phyloP scores from a whole-genome alignment of 2,797 vertebrate species.

The Girardinus metallicus region DNA sequence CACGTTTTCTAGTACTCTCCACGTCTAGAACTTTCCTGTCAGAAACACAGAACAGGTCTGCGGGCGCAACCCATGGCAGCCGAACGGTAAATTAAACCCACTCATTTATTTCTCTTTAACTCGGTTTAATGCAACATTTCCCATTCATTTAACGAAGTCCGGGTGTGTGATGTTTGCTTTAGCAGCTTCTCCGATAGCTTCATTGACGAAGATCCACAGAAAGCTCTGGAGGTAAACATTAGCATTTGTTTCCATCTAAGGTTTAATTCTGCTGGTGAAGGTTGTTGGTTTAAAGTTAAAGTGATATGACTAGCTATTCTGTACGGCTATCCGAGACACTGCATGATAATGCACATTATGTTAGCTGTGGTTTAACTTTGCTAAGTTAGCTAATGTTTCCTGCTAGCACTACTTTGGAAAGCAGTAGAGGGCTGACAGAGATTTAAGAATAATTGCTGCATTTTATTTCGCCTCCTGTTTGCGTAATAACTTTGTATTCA shows the following conservation, averaged over 20 bases:
- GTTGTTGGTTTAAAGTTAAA: background rate
- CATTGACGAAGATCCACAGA: slow-evolving; percentile 82
- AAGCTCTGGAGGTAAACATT: slow-evolving; percentile 82
- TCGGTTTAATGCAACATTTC: background rate
- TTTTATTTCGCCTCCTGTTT: background rate
- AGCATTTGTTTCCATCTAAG: background rate
- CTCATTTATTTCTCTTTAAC: fast-evolving
- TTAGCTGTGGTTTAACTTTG: slow-evolving; percentile 15
- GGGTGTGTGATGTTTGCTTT: slow-evolving; percentile 30
- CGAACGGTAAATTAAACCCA: slow-evolving; percentile 63
- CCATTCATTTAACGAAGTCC: slow-evolving; percentile 13
- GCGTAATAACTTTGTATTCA: background rate
- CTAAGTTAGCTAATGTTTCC: slow-evolving; percentile 26
- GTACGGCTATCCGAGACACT: fast-evolving
- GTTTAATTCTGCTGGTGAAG: fast-evolving
- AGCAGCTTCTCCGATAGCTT: slow-evolving; percentile 82
- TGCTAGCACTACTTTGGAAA: slow-evolving; percentile 20
- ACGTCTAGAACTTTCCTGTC: slow-evolving; percentile 78
- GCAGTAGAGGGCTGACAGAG: background rate
- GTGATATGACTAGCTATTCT: fast-evolving
- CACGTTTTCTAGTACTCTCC: slow-evolving; percentile 51
- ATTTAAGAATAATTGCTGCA: too few species aligned
- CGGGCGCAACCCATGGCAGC: slow-evolving; percentile 71
- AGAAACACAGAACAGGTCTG: slow-evolving; percentile 4
- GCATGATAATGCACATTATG: background rate